Evolutionary conservation across 2,888 invertebrate genomes (phyloP).

Genomic region (Microctonus aethiopoides): DNA sequence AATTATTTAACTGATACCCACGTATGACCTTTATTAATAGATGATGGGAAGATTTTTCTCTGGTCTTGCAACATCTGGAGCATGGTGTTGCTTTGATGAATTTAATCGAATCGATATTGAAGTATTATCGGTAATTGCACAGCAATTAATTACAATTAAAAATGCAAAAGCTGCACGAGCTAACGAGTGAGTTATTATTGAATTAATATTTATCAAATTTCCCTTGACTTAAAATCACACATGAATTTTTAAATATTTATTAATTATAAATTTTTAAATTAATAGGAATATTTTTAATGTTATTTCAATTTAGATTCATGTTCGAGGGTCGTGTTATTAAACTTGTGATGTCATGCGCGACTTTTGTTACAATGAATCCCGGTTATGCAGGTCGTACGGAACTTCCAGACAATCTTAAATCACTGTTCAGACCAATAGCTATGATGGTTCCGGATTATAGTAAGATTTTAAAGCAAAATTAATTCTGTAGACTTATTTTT

Average conservation of each 20-base stretch:
- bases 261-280: background rate
- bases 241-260: constrained; percentile 1
- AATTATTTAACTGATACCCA: background rate
- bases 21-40: constrained; percentile 59
- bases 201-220: background rate
- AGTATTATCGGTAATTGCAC: constrained; percentile 89
- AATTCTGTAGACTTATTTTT: background rate
- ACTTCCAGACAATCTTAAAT: constrained; percentile 88
- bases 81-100: constrained; percentile 94
- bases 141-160: constrained; percentile 87
- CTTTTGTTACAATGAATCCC: constrained; percentile 93
- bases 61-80: constrained; percentile 88
- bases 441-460: constrained; percentile 96
- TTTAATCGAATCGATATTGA: constrained; percentile 93
- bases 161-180: constrained; percentile 83
- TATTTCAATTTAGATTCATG: constrained; percentile 74
- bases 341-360: constrained; percentile 81
- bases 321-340: constrained; percentile 92
- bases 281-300: background rate
- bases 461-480: constrained; percentile 56
- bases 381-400: constrained; percentile 92
- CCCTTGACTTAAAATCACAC: too few relatives aligned
- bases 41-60: constrained; percentile 95
- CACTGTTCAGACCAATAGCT: constrained; percentile 85
- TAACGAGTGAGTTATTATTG: constrained; percentile 63